Evolutionary conservation across 2,797 vertebrate species (phyloP), one percentile per base, ranked within the genome.

Genomic region (Enteromius unitaeniatus): DNA sequence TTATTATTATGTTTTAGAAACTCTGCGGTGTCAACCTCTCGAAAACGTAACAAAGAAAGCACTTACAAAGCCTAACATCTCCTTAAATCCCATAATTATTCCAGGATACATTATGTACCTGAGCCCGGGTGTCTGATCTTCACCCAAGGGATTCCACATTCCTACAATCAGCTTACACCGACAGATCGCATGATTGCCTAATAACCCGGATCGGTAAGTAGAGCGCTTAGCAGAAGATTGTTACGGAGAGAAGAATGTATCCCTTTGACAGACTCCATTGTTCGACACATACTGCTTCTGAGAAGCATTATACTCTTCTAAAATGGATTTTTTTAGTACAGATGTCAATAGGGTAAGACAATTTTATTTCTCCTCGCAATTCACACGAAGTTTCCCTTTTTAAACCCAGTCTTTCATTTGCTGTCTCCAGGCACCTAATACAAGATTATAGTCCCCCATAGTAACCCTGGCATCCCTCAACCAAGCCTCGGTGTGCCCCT

Each of bases 21-120:
- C 89, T 85, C 84, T n/a, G 85, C 90, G 88, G 89, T 92, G 93
- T 94, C 93, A 93, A 90, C 90, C 92, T 92, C 89, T 93, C 77
- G 85, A 89, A 90, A 82, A 91, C 90, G 91, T 92, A 92, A 92
- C 93, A 93, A 93, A 92, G 92, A 92, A 92, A 92, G 91, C 90
- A 91, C 89, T 94, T 90, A 94, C 93, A 94, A 94, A 93, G 92
- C 90, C 92, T 86, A 91, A 94, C 91, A 94, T 93, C 91, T 93
- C 82, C 80, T 87, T 92, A 94, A 95, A 95, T 94, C 93, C 92
- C 88, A 89, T 94, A 94, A 94, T 95, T 94, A 94, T 93, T 92
- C 89, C 86, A 85, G 92, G 93, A 93, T 92, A 92, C 90, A 93
- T 92, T 91, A 91, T 93, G 92, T 94, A 94, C 93, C 92, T 94